Base-by-base conservation (phyloP, 1,140 invertebrate species). In the Hycleus cichorii region DNA sequence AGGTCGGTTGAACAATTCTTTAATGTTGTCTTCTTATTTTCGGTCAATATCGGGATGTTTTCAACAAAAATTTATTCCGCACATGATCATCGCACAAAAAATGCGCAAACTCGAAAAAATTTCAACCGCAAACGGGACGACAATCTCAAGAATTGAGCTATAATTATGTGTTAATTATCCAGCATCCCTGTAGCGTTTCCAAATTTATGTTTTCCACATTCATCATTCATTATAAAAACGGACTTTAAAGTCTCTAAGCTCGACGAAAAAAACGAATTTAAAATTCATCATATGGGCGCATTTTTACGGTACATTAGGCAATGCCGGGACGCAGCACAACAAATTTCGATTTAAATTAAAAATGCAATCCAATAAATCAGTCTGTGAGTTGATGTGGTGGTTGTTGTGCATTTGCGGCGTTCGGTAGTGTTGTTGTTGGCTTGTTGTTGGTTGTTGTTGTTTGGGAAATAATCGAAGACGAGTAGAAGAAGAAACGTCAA, bases 1-100 rank as follows among this genome's bases (percentile, higher is more conserved):
- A 63, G 62, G 62, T 63, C 61, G 58, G 58, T 55, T 55, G 57
- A 50, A 63, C 61, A 63, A 63, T 63, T 63, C 61, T 44, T 62
- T 40, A 39, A 49, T 62, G 58, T 55, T 51, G 38, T 59, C 52
- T 61, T 58, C 49, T 39, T 59, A 51, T 51, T 47, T 55, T 47
- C 42, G 51, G 32, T 38, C 51, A 27, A 40, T 53, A 45, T 53
- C 48, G 48, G 32, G 32, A 39, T 38, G 32, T 32, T 32, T 32
- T 32, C 3, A 32, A 32, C 32, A 32, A 42, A 11, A n/a, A 42
- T 42, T 42, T 8, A n/a, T 42, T n/a, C 40, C 9, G 10, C 11
- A n/a, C 11, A 10, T n/a, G 40, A n/a, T 42, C 11, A 39, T 2
- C 39, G 11, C 3, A 7, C 9, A 42, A 9, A 7, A 42, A 6